phyloP scores from a whole-genome alignment of 1,140 invertebrate species.

The Hypothenemus hampei region DNA sequence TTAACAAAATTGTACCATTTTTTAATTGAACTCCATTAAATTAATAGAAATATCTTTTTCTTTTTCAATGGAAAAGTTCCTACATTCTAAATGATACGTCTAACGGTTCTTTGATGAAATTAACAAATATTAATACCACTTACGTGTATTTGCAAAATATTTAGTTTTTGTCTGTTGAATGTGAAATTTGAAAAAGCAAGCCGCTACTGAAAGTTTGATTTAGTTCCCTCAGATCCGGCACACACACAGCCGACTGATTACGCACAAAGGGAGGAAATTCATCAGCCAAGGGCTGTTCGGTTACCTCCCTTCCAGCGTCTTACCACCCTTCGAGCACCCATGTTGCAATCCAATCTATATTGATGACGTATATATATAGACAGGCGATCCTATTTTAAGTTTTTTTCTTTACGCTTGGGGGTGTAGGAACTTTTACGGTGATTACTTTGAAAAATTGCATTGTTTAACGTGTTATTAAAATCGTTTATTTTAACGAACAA shows the following conservation, averaged over 20 bases:
- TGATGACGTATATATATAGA: constrained; percentile 28
- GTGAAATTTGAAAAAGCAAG: too few species aligned
- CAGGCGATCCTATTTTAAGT: constrained; percentile 26
- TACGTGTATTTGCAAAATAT: too few species aligned
- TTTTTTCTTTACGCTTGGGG: constrained; percentile 19
- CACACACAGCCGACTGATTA: constrained; percentile 29
- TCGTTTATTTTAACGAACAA: too few species aligned
- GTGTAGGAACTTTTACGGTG: constrained; percentile 23
- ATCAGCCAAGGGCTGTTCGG: constrained; percentile 31
- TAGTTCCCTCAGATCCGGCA: constrained; percentile 25
- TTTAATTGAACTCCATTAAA: too few species aligned
- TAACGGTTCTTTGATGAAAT: too few species aligned
- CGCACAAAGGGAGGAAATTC: constrained; percentile 36
- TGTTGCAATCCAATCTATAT: constrained; percentile 28
- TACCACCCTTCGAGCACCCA: constrained; percentile 28
- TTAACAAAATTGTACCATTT: too few species aligned
- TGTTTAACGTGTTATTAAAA: too few species aligned
- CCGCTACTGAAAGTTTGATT: constrained; percentile 27
- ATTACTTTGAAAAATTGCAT: constrained; percentile 25
- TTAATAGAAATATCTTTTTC: too few species aligned
- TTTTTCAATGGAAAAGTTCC: too few species aligned
- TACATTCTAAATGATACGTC: too few species aligned
- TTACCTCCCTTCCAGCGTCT: constrained; percentile 35
- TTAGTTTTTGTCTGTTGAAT: too few species aligned
- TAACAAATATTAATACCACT: too few species aligned